phyloP scores from a whole-genome alignment of 2,797 vertebrate genomes.

The Schizopygopsis pylzovi region DNA sequence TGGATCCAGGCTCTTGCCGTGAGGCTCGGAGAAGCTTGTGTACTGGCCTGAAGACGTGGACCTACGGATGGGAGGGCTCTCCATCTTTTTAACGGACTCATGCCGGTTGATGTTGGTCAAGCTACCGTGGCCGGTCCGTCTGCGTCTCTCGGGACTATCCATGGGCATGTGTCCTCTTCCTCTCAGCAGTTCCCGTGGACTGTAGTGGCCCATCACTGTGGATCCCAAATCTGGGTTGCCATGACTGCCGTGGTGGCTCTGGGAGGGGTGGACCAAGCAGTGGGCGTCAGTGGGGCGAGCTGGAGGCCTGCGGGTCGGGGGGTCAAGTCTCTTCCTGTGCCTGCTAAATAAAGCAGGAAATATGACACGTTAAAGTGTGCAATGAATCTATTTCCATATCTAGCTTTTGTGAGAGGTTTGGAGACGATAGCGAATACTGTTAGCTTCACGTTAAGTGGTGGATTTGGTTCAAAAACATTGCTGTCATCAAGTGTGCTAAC shows the following conservation, averaged over 20 bases:
- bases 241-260: slow-evolving; percentile 68
- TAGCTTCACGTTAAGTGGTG: neutral
- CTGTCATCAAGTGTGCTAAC: too few species aligned
- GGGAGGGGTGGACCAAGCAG: slow-evolving; percentile 87
- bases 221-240: slow-evolving; percentile 83
- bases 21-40: slow-evolving; percentile 86
- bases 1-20: slow-evolving; percentile 91
- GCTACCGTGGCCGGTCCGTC: slow-evolving; percentile 89
- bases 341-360: slow-evolving; percentile 68
- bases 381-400: neutral
- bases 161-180: slow-evolving; percentile 81
- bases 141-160: slow-evolving; percentile 91
- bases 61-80: slow-evolving; percentile 95
- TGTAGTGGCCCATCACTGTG: slow-evolving; percentile 86
- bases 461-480: neutral
- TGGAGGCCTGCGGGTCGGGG: slow-evolving; percentile 86
- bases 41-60: slow-evolving; percentile 98
- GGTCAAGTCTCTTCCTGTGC: slow-evolving; percentile 91
- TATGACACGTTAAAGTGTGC: neutral
- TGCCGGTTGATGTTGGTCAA: slow-evolving; percentile 95
- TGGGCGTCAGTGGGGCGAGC: slow-evolving; percentile 88
- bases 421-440: neutral
- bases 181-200: slow-evolving; percentile 88
- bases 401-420: neutral
- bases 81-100: slow-evolving; percentile 93